Base-by-base conservation (phyloP, 1,140 invertebrate species). In the Matsumurasca onukii region DNA sequence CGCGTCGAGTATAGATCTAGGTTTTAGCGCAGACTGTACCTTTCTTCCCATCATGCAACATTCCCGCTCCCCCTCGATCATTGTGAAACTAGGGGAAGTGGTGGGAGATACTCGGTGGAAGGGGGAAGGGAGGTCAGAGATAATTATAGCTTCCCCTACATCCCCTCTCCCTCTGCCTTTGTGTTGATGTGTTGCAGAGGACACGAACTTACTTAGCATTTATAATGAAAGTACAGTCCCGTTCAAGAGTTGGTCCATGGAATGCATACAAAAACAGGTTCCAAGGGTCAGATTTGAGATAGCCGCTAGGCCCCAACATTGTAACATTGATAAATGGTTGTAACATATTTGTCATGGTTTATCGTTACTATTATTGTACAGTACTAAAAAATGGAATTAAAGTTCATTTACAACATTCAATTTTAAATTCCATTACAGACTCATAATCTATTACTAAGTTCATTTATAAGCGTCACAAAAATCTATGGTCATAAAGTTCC, bases 151-250 rank as follows among this genome's bases (percentile, higher is more conserved):
- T 27, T 59, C 55, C 55, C 55, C 55, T 59, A 27, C 22, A 27
- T 59, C 25, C 55, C 55, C 49, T 52, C 20, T 5, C 12, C 49
- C 49, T 22, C 55, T 59, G 24, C 55, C 24, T 59, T 59, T 59
- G 55, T 59, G 55, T 59, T 29, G 55, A 51, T n/a, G n/a, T n/a
- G n/a, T 39, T 5, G 30, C 22, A 27, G 30, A 59, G 55, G 55
- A 59, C 55, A 29, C 22, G 55, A 29, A 59, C n/a, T n/a, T n/a
- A 59, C 55, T 59, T 59, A 15, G 55, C 55, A 59, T 59, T 59
- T 59, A 27, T 27, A 59, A 27, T 25, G 25, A 27, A 27, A 3
- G 55, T 59, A 59, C 55, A 59, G 55, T 59, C 55, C 24, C 25
- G 55, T 59, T 29, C 55, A 59, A 59, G 30, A 59, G 2, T n/a